Conservation (phyloP, 2,113 vertebrate species). For the Notarius quadriscutis region DNA sequence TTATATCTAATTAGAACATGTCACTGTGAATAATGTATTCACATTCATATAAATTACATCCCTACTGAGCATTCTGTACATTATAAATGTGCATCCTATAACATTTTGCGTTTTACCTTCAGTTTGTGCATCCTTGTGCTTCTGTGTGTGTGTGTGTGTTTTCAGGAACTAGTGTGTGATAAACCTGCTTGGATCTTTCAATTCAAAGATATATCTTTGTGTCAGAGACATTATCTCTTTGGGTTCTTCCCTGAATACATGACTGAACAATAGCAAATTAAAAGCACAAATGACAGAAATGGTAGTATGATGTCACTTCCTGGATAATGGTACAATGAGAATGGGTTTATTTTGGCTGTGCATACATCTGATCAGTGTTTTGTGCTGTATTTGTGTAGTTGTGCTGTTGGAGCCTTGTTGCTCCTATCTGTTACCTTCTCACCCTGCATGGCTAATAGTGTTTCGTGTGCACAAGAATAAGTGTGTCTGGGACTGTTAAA, state of each 20-base stretch:
- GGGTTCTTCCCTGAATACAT: constrained; percentile 41
- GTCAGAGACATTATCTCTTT: constrained; percentile 46
- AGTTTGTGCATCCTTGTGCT: background rate
- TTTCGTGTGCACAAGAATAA: background rate
- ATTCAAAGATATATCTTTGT: constrained; percentile 59
- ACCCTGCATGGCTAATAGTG: background rate
- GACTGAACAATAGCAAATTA: constrained; percentile 61
- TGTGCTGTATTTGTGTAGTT: background rate
- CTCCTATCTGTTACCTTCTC: background rate
- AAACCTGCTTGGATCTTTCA: constrained; percentile 45
- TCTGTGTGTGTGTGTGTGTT: constrained; percentile 4
- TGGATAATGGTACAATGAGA: constrained; percentile 58
- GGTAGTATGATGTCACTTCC: constrained; percentile 58
- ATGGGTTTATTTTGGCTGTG: constrained; percentile 1
- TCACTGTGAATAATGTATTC: background rate
- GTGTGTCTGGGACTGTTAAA: background rate
- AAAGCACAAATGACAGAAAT: constrained; percentile 54
- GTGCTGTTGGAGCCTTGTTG: constrained; percentile 12
- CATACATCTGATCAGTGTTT: constrained; percentile 6
- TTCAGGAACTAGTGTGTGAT: constrained; percentile 27
- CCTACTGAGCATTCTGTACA: background rate
- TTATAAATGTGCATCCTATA: background rate
- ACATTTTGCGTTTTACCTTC: background rate
- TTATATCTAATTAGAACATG: background rate
- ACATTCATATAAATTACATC: background rate